These are phyloP conservation scores for Streptopelia turtur DNA, from an alignment of 2,797 vertebrate genomes.

Conservation along the genomic window DNA sequence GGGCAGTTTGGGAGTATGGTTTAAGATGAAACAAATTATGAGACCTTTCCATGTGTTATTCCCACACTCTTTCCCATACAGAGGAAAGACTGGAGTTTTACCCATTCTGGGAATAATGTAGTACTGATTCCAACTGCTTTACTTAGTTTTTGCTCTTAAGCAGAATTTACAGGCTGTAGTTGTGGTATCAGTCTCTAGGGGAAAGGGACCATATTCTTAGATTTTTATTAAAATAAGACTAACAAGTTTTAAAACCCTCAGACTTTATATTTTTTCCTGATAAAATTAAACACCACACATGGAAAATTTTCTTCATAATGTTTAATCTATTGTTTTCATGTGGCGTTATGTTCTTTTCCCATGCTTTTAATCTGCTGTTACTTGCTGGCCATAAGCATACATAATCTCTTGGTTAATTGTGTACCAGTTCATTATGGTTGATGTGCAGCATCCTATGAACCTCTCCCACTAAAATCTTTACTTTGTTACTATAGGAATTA, in stretches of 20 bases:
- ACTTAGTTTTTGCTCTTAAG: neutral
- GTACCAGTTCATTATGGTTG: neutral
- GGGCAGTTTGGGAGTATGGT: neutral
- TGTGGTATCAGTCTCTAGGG: neutral
- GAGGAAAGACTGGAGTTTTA: neutral
- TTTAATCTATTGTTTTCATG: neutral
- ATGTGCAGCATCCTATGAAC: neutral
- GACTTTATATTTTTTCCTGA: neutral
- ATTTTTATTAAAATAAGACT: neutral
- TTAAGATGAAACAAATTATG: neutral
- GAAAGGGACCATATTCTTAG: neutral
- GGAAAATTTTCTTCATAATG: neutral
- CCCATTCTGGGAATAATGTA: neutral
- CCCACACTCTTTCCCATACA: neutral
- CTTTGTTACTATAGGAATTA: neutral
- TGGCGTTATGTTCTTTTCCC: neutral
- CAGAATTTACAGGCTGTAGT: neutral
- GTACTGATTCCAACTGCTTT: neutral
- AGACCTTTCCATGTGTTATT: neutral
- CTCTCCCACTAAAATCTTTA: neutral
- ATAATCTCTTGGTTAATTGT: neutral
- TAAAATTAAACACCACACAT: neutral
- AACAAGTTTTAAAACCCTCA: neutral
- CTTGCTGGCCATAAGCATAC: neutral
- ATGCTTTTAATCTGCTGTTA: neutral